A percentile compares a stretch with the other conserved stretches of the same genome.
These are phyloP conservation scores for Formica aserva DNA, from an alignment of 2,888 invertebrate genomes.

Conservation along the genomic window DNA sequence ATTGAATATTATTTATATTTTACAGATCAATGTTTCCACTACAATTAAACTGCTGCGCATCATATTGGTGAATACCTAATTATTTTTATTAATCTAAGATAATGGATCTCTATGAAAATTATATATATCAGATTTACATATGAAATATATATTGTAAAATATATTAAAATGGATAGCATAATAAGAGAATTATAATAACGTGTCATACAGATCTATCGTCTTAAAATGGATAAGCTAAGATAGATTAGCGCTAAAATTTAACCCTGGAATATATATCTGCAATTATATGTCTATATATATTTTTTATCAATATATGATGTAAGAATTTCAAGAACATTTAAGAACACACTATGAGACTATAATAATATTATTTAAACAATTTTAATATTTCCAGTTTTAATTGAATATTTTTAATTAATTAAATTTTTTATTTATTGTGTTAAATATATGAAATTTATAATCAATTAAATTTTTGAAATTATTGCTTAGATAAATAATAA, in stretches of 20 bases:
- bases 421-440: too few species aligned
- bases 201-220: not conserved
- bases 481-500: too few species aligned
- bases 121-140: not conserved
- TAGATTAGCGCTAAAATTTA: not conserved
- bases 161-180: not conserved
- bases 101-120: constrained; percentile 1
- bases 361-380: too few species aligned
- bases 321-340: too few species aligned
- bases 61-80: not conserved
- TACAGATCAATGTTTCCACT: not conserved
- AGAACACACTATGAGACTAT: too few species aligned
- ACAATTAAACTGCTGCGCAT: not conserved
- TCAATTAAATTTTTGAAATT: too few species aligned
- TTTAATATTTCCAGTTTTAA: too few species aligned
- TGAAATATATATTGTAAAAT: not conserved
- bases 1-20: not conserved
- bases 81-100: not conserved
- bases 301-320: too few species aligned
- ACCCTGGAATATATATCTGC: not conserved
- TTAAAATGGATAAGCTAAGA: not conserved
- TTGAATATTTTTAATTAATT: too few species aligned
- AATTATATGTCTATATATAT: not conserved
- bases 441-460: too few species aligned
- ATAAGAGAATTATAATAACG: not conserved